A percentile compares a stretch with the other conserved stretches of the same genome.
phyloP scores from a whole-genome alignment of 35 echinoderm and acorn worm genomes.

The Anneissia japonica region DNA sequence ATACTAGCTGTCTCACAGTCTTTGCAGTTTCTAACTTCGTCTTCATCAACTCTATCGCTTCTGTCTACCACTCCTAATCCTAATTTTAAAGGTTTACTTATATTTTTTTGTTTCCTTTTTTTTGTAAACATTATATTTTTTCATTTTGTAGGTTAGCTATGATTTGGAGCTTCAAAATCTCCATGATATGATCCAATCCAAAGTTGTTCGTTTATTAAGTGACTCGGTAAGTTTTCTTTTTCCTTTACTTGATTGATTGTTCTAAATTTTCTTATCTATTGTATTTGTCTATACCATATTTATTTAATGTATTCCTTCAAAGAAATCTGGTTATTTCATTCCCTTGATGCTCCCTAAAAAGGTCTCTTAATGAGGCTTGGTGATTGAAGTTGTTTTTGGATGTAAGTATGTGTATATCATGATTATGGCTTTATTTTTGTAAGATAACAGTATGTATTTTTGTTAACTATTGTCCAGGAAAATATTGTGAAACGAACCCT shows the following conservation, averaged over 20 bases:
- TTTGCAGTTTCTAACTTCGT: too few relatives aligned
- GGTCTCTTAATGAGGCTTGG: background rate
- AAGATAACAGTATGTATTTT: background rate
- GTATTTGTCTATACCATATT: too few relatives aligned
- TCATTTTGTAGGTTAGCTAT: constrained; percentile 81
- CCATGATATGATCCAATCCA: constrained; percentile 90
- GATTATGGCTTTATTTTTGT: background rate
- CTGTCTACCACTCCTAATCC: too few relatives aligned
- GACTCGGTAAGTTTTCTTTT: constrained; percentile 59
- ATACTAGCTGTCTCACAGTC: too few relatives aligned
- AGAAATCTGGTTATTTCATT: too few relatives aligned
- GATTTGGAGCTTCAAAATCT: constrained; percentile 94
- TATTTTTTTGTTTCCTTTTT: too few relatives aligned
- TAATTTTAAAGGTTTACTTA: too few relatives aligned
- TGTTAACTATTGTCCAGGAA: constrained; percentile 42
- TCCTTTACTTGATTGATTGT: too few relatives aligned
- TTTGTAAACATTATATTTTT: background rate
- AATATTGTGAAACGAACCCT: constrained; percentile 98
- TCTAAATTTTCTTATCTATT: too few relatives aligned
- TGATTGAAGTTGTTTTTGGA: background rate
- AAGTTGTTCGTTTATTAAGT: constrained; percentile 73
- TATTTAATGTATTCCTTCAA: too few relatives aligned
- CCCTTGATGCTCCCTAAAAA: too few relatives aligned
- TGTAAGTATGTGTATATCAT: background rate
- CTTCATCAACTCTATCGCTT: too few relatives aligned